Base-by-base conservation (phyloP, 2,888 invertebrate species). In the Apodemia arnacis region DNA sequence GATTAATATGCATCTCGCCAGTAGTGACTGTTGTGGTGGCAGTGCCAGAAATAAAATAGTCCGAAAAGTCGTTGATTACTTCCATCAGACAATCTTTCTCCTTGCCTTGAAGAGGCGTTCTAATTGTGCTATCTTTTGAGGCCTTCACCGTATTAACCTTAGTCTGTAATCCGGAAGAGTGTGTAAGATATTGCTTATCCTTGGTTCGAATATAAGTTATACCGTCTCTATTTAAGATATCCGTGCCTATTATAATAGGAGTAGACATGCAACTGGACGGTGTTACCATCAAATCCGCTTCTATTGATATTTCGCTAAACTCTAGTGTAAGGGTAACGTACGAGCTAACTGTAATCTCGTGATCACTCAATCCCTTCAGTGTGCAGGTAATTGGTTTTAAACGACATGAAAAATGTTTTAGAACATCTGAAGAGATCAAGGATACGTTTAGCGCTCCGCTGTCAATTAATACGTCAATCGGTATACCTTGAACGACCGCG, bases 391-490 rank as follows among this genome's bases (percentile, higher is more conserved):
- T 72, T 10, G 83, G 82, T 59, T 78, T 86, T 10, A 63, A 38
- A 15, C 66, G n/a, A 82, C 63, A 78, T 7, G 73, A 24, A 69
- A 90, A 80, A 49, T 90, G 70, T 34, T 90, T 88, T 6, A 90
- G 27, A 15, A 86, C 69, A 1, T 59, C 79, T 0, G 80, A 73
- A 0, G 92, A 90, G 0, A 91, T 89, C 0, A 93, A 41, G 1
- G 91, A 92, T n/a, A 92, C 69, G 41, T n/a, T 73, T 13, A 84
- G 72, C 0, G 91, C 87, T 0, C 93, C 92, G 21, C 88, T 91
- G 69, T 93, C 92, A 13, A 93, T 91, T 3, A 94, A 75, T 1
- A 93, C 78, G 18, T 94, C 92, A 5, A 92, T 81, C 5, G 85
- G 80, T 63, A 76, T 78, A 15, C 70, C 77, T 21, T 84, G 41